A percentile compares a stretch with the other conserved stretches of the same genome.
Evolutionary conservation across 2,888 invertebrate genomes (phyloP).

Genomic region (Tineola bisselliella): DNA sequence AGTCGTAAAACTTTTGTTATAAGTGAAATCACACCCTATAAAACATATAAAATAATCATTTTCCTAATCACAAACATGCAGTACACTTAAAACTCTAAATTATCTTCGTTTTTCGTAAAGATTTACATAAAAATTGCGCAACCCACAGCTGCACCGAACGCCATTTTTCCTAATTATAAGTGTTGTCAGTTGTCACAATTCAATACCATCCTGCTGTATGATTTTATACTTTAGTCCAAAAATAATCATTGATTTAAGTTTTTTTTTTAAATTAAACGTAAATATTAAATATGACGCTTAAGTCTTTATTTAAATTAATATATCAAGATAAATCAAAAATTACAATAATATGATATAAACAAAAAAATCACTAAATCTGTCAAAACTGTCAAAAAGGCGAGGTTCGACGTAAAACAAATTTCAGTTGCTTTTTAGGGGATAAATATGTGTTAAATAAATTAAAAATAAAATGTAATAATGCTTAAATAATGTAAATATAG

Average conservation of each 20-base stretch:
- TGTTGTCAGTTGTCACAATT: slow-evolving; percentile 29
- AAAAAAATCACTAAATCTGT: background rate
- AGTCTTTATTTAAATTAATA: too few relatives aligned
- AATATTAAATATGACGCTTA: too few relatives aligned
- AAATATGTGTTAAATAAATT: background rate
- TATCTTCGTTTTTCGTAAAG: slow-evolving; percentile 46
- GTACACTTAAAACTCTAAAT: slow-evolving; percentile 38
- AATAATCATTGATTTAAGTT: too few relatives aligned
- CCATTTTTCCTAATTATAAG: slow-evolving; percentile 48
- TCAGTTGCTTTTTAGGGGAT: background rate
- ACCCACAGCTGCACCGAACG: slow-evolving; percentile 64
- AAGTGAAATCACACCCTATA: slow-evolving; percentile 32
- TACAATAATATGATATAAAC: too few relatives aligned
- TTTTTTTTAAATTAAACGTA: too few relatives aligned
- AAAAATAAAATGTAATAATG: background rate
- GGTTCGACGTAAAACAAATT: too few relatives aligned
- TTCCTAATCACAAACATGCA: slow-evolving; percentile 32
- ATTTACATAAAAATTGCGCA: slow-evolving; percentile 67
- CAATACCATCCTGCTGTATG: too few relatives aligned
- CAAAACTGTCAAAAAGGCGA: background rate
- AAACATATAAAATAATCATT: slow-evolving; percentile 37
- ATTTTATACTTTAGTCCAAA: too few relatives aligned
- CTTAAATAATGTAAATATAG: background rate
- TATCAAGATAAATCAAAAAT: too few relatives aligned
- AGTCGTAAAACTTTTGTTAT: slow-evolving; percentile 28